Percentiles rank a stretch among this genome's conserved stretches.
phyloP scores from a whole-genome alignment of 2,797 vertebrate species.

The Poecilia velifera region DNA sequence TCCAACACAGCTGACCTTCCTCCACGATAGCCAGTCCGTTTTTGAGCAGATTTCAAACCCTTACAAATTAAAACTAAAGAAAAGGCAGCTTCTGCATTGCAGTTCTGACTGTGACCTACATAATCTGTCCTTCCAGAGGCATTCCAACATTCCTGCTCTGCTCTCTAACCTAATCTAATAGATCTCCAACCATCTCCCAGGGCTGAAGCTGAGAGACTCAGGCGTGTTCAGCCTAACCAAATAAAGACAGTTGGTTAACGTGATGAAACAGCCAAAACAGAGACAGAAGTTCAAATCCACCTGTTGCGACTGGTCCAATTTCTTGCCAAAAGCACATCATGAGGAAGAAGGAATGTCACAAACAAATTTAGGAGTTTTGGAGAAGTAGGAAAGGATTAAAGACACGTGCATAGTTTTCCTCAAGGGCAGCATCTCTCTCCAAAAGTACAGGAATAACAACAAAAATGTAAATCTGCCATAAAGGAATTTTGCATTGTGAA shows the following conservation, averaged over 20 bases:
- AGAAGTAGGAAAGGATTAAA: conserved; percentile 4
- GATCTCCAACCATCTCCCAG: conserved; percentile 4
- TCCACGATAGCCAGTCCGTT: conserved; percentile 38
- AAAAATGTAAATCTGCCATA: conserved; percentile 18
- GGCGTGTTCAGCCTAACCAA: conserved; percentile 2
- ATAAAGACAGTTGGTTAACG: conserved; percentile 39
- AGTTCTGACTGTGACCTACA: neutral
- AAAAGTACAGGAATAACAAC: neutral
- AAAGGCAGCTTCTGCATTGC: neutral
- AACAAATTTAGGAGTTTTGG: conserved; percentile 25
- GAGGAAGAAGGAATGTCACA: conserved; percentile 29
- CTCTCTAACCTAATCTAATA: conserved; percentile 6
- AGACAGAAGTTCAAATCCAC: conserved; percentile 34
- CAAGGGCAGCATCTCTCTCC: neutral
- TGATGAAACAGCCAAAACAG: conserved; percentile 16
- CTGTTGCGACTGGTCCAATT: conserved; percentile 34
- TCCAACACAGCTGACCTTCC: conserved; percentile 50
- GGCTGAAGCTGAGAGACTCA: neutral
- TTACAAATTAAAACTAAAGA: neutral
- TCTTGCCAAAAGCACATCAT: conserved; percentile 43
- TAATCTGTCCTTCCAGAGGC: neutral
- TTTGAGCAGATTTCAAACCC: conserved; percentile 13
- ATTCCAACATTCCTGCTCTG: conserved; percentile 22
- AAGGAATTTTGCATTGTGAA: neutral
- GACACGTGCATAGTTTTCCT: neutral